These are phyloP conservation scores for Odobenus rosmarus DNA, from an alignment of 2,113 vertebrate genomes.

Conservation along the genomic window DNA sequence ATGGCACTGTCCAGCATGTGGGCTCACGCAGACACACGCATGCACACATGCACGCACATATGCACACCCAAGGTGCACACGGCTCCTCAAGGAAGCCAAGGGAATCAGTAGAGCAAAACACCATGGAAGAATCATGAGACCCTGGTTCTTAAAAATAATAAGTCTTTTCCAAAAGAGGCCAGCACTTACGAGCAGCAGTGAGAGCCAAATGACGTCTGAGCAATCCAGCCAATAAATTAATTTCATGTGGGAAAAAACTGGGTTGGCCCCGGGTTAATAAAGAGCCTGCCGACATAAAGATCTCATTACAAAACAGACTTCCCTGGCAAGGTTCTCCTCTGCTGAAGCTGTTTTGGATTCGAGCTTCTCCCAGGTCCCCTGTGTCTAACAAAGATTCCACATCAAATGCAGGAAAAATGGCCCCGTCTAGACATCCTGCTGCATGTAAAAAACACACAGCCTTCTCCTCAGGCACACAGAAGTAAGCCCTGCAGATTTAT, in stretches of 20 bases:
- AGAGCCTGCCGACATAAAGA: conserved; percentile 50
- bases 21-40: not conserved
- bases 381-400: conserved; percentile 60
- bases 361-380: conserved; percentile 26
- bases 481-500: no score
- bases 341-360: conserved; percentile 62
- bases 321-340: conserved; percentile 50
- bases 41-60: no score
- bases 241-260: conserved; percentile 57
- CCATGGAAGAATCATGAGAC: conserved; percentile 44
- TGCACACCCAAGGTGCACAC: rapidly evolving
- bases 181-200: not conserved
- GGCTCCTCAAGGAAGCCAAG: not conserved
- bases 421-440: conserved; percentile 59
- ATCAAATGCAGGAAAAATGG: conserved; percentile 62
- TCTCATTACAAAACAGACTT: conserved; percentile 52
- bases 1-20: rapidly evolving
- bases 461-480: not conserved
- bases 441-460: not conserved
- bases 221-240: conserved; percentile 71
- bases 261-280: conserved; percentile 37
- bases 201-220: conserved; percentile 59
- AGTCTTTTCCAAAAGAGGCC: conserved; percentile 49
- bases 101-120: not conserved
- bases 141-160: conserved; percentile 48